Base-by-base conservation (phyloP, 2,797 vertebrate genomes). In the Valencia hispanica region DNA sequence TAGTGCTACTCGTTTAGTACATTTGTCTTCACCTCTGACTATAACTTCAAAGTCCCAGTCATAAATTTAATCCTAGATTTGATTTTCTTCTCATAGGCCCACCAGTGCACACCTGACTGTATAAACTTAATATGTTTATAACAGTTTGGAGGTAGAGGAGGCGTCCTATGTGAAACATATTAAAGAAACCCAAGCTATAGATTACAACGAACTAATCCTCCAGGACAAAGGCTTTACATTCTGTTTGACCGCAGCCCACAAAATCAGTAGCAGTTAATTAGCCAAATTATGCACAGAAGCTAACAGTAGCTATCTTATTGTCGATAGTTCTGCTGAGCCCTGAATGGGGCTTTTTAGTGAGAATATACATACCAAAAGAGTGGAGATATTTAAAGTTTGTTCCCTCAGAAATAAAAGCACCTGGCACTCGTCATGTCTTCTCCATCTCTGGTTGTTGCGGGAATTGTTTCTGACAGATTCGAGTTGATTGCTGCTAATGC, bases 331-430 rank as follows among this genome's bases (percentile, higher is more conserved):
- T 48, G 68, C 0, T 57, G 34, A 73, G 41, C 10, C 27, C 30
- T 57, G 20, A 0, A 20, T 20, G 63, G 77, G 25, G 66, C 25
- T 2, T 55, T 25, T 27, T 17, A n/a, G 0, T 25, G 32, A 36
- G 47, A 20, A 36, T 11, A 22, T n/a, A 88, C 91, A 80, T 93
- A 94, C 92, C 91, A 47, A 76, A 68, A 87, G 72, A 73, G 22
- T 77, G 57, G 41, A 70, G 86, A 78, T 3, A 59, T 48, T 5
- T 17, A 7, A 72, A 84, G 70, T 50, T 34, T 66, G 75, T 69
- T 90, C 84, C 88, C 66, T 70, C 8, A 70, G 20, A 32, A 74
- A 66, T 61, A 70, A 68, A 39, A 41, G 41, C 65, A 79, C 68
- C 74, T 75, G 22, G 63, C 17, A 41, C 59, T 72, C 59, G 43